Evolutionary conservation across 30 jellyfish, hydroid and myxozoan genomes (phyloP), one percentile per base, ranked within the genome.

Genomic region (Pseudorhiza aurosa): DNA sequence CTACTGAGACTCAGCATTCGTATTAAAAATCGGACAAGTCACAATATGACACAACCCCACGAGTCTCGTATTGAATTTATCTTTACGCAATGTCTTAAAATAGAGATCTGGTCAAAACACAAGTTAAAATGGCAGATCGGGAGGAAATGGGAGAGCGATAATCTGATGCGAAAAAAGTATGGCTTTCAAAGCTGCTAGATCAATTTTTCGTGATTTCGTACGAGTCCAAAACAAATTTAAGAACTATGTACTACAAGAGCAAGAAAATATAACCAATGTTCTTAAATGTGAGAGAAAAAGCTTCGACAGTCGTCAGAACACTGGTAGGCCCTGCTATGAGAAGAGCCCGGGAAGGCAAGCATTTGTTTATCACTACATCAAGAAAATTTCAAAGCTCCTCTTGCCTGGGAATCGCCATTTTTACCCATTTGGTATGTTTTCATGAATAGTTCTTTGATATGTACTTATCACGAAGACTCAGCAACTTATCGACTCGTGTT

Each of bases 131-230:
- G 84, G 71, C 71, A 45, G 35, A 25, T 10, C 15, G 12, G 35
- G 22, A 2, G 42, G 25, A 24, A 28, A 33, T 12, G 8, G 19
- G 45, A 1, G 21, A 49, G 8, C 25, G 8, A n/a, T 15, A 28
- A 14, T 49, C 31, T 2, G 29, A 28, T 11, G 9, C 26, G 35
- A 24, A 19, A 4, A 57, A 17, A 42, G 14, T 15, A 73, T 73
- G 86, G 67, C 86, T 7, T 73, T 73, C 65, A 73, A 73, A 21
- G 86, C 86, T 26, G 86, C 75, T 25, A 55, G 86, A 73, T 51
- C 51, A 42, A 74, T 73, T 18, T 73, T 73, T 25, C 68, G 86
- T 35, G 86, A 73, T 17, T 49, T 73, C 55, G 53, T 73, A 8
- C 75, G 86, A 49, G 3, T 73, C 19, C 86, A 74, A 6, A 33